Evolutionary conservation across 2,797 vertebrate genomes (phyloP).

Genomic region (Dromococcyx pavoninus): DNA sequence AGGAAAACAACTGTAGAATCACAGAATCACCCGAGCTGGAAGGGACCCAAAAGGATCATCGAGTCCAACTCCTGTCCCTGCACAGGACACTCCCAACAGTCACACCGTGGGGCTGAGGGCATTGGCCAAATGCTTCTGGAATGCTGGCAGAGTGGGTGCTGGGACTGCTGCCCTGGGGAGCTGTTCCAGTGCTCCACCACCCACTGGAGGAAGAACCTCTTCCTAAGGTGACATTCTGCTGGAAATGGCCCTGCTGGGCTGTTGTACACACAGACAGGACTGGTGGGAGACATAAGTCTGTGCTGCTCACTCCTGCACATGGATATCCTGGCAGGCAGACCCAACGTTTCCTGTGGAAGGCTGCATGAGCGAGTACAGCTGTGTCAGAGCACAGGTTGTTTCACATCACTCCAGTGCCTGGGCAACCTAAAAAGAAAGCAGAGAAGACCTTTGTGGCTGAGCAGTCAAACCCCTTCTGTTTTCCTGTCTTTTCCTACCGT

Average conservation of each 20-base stretch:
- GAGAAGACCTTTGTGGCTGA: background rate
- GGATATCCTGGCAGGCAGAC: background rate
- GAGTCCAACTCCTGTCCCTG: no score
- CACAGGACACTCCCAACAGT: no score
- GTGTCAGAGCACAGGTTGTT: background rate
- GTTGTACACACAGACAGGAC: background rate
- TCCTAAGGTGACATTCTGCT: background rate
- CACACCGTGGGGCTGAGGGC: no score
- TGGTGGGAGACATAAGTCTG: background rate
- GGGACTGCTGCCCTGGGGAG: no score
- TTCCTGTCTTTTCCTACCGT: background rate
- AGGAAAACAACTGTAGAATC: no score
- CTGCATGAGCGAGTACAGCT: background rate
- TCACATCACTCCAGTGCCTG: background rate
- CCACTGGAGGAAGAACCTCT: no score
- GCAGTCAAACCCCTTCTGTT: background rate
- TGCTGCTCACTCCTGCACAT: background rate
- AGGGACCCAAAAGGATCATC: no score
- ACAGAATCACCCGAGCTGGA: no score
- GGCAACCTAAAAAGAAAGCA: background rate
- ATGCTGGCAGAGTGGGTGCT: no score
- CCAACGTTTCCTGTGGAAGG: accelerated
- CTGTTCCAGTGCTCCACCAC: no score
- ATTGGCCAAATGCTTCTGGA: no score
- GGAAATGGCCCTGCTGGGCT: background rate